Evolutionary conservation across 2,888 invertebrate genomes (phyloP).

Genomic region (Lumbricus terrestris): DNA sequence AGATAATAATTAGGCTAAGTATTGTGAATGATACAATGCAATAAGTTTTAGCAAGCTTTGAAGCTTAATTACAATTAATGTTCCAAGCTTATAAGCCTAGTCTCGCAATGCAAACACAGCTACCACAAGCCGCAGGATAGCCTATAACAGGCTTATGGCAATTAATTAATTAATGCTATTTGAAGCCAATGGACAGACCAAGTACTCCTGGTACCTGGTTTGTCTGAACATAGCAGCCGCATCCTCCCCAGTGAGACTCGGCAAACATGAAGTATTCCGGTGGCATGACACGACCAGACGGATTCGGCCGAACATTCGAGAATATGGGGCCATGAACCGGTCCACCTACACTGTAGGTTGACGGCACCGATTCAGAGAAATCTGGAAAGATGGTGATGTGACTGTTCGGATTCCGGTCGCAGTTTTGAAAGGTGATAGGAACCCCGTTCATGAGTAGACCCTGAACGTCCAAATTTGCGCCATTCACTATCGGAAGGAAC

Average conservation of each 20-base stretch:
- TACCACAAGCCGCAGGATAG: no score
- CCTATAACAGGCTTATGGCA: not conserved
- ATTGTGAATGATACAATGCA: no score
- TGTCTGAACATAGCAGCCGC: not conserved
- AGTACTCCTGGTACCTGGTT: not conserved
- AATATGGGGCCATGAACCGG: not conserved
- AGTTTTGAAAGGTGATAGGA: not conserved
- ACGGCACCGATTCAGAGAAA: not conserved
- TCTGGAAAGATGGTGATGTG: not conserved
- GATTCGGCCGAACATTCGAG: not conserved
- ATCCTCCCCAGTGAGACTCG: not conserved
- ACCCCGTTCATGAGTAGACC: not conserved
- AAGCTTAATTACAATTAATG: no score
- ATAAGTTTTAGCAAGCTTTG: no score
- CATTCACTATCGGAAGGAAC: not conserved
- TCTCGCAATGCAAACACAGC: no score
- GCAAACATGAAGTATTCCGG: not conserved
- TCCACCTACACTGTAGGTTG: no score
- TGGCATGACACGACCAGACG: not conserved
- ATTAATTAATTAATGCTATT: not conserved
- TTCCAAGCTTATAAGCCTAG: no score
- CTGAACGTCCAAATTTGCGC: not conserved
- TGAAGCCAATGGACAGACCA: not conserved
- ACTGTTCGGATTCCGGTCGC: not conserved
- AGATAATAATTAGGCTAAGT: no score